These are phyloP conservation scores for Anoura caudifer DNA, from an alignment of 2,113 vertebrate genomes.

Conservation along the genomic window DNA sequence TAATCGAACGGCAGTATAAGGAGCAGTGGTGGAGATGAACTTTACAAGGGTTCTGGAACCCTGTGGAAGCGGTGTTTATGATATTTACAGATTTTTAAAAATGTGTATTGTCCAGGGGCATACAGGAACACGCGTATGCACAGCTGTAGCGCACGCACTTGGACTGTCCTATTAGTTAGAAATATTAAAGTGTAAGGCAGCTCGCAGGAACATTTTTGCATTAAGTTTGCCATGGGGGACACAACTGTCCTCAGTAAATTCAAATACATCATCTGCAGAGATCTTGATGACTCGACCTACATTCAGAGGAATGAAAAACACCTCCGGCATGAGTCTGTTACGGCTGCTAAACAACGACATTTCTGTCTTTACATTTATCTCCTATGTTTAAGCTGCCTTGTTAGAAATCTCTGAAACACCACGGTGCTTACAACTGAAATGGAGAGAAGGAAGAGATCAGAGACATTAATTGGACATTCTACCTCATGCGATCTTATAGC, in stretches of 20 bases:
- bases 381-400: not conserved
- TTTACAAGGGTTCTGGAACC: not conserved
- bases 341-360: not conserved
- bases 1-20: not conserved
- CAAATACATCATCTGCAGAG: not conserved
- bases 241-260: conserved; percentile 31
- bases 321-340: not conserved
- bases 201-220: conserved; percentile 60
- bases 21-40: not conserved
- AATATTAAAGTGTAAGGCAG: conserved; percentile 55
- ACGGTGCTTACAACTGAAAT: not conserved
- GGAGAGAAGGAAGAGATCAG: not conserved
- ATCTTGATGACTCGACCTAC: not conserved
- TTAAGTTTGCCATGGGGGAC: conserved; percentile 60
- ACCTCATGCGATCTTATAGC: not conserved
- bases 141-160: not conserved
- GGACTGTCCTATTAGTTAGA: conserved; percentile 54
- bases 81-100: conserved; percentile 3
- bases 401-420: conserved; percentile 51
- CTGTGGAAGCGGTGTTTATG: not conserved
- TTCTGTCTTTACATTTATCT: conserved; percentile 44
- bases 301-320: conserved; percentile 27
- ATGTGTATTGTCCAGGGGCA: not conserved
- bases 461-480: conserved; percentile 49
- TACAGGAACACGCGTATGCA: not conserved